Evolutionary conservation across 2,113 vertebrate genomes (phyloP).

Genomic region (Chiloscyllium plagiosum): DNA sequence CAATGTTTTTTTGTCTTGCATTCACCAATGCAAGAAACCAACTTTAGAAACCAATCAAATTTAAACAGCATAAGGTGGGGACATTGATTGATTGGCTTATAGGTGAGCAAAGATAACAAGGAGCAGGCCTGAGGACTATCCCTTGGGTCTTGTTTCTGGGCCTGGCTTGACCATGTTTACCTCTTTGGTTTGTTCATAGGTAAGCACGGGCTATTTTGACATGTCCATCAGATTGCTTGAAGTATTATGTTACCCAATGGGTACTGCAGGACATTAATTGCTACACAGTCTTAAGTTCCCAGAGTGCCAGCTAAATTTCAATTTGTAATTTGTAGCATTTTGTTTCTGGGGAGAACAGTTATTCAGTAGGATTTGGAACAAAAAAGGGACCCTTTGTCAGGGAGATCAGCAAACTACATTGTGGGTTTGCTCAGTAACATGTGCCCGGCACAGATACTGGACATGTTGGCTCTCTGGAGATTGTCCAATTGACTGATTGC

Average conservation of each 20-base stretch:
- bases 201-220: not conserved
- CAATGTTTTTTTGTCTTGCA: too few relatives aligned
- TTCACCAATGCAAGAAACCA: too few relatives aligned
- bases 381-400: not conserved
- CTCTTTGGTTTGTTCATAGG: not conserved
- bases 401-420: not conserved
- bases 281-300: not conserved
- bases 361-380: not conserved
- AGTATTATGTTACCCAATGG: not conserved
- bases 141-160: not conserved
- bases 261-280: not conserved
- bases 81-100: too few relatives aligned
- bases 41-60: too few relatives aligned
- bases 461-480: not conserved
- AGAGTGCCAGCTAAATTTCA: not conserved
- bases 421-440: not conserved
- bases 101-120: not conserved
- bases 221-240: not conserved
- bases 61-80: too few relatives aligned
- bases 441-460: not conserved
- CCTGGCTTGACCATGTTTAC: not conserved
- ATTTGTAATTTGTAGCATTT: not conserved
- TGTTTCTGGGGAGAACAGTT: not conserved
- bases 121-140: not conserved
- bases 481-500: too few relatives aligned